Evolutionary conservation across 1,140 invertebrate species (phyloP).

Genomic region (Plodia interpunctella): DNA sequence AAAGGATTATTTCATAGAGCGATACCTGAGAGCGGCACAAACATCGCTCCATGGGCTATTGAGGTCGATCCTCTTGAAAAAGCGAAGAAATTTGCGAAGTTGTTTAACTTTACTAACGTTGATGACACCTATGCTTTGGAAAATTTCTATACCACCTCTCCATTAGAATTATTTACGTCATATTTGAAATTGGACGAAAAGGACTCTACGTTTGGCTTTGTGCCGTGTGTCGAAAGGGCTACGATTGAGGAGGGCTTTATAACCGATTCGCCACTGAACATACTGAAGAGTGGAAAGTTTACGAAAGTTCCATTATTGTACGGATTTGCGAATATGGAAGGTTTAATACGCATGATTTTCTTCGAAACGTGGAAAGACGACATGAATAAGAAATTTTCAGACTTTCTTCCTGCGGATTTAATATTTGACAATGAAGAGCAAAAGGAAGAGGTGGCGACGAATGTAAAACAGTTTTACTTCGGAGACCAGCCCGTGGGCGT

Average conservation of each 20-base stretch:
- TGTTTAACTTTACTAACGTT: constrained; percentile 26
- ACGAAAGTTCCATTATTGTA: constrained; percentile 39
- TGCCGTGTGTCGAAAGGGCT: constrained; percentile 41
- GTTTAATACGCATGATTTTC: constrained; percentile 29
- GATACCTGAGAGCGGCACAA: constrained; percentile 36
- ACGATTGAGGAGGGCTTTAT: constrained; percentile 35
- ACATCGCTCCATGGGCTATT: constrained; percentile 25
- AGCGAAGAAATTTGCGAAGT: constrained; percentile 33
- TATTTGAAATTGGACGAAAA: constrained; percentile 21
- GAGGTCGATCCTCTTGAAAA: constrained; percentile 38
- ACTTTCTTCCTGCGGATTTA: constrained; percentile 41
- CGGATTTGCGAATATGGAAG: constrained; percentile 49
- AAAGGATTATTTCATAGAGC: constrained; percentile 46
- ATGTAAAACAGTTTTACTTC: constrained; percentile 42
- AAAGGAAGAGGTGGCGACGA: constrained; percentile 27
- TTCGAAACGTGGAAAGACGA: constrained; percentile 32
- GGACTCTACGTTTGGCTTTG: constrained; percentile 29
- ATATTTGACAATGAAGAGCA: constrained; percentile 30
- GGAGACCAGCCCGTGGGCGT: constrained; percentile 21
- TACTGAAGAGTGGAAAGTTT: constrained; percentile 42
- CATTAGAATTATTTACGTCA: constrained; percentile 30
- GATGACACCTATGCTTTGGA: constrained; percentile 40
- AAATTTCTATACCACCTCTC: constrained; percentile 40
- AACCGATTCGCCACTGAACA: constrained; percentile 39
- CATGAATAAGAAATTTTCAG: constrained; percentile 41